These are phyloP conservation scores for Lutraria rhynchaena DNA, from an alignment of 1,140 invertebrate species.

Conservation along the genomic window DNA sequence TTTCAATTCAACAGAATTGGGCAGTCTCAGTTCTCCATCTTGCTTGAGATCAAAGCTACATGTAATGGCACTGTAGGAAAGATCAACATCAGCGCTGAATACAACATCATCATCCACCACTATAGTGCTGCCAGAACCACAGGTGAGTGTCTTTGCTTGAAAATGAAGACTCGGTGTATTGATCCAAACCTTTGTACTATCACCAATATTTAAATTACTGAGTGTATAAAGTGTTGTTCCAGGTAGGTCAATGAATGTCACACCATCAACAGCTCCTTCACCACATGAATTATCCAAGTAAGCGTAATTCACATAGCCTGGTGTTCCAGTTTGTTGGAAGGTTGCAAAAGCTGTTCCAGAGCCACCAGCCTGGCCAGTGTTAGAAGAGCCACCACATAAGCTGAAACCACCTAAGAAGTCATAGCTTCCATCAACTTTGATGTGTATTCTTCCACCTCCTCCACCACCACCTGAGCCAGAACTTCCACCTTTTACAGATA, in stretches of 20 bases:
- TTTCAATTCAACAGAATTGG: slow-evolving; percentile 66
- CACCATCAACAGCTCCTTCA: slow-evolving; percentile 42
- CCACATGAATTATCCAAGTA: slow-evolving; percentile 64
- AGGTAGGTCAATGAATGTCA: slow-evolving; percentile 58
- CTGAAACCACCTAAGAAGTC: slow-evolving; percentile 65
- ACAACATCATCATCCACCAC: slow-evolving; percentile 65
- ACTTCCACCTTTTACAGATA: slow-evolving; percentile 62
- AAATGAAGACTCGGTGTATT: slow-evolving; percentile 60
- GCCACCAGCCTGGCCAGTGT: slow-evolving; percentile 64
- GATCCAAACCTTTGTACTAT: slow-evolving; percentile 56
- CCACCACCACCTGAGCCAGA: slow-evolving; percentile 62
- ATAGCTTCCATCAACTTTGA: slow-evolving; percentile 60
- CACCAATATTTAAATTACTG: slow-evolving; percentile 58
- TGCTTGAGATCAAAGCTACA: slow-evolving; percentile 72
- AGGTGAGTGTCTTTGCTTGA: slow-evolving; percentile 64
- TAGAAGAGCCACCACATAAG: slow-evolving; percentile 66
- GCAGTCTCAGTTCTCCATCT: slow-evolving; percentile 67
- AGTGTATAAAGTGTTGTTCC: slow-evolving; percentile 1
- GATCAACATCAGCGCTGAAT: slow-evolving; percentile 68
- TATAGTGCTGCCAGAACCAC: slow-evolving; percentile 64
- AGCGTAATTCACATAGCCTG: slow-evolving; percentile 40
- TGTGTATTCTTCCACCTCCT: slow-evolving; percentile 67
- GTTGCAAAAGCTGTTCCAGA: slow-evolving; percentile 69
- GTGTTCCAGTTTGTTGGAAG: slow-evolving; percentile 39
- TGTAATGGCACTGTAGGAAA: slow-evolving; percentile 62